Percentiles rank a stretch among this genome's conserved stretches.
phyloP scores from a whole-genome alignment of 2,797 vertebrate species.

The Aulostomus chinensis region DNA sequence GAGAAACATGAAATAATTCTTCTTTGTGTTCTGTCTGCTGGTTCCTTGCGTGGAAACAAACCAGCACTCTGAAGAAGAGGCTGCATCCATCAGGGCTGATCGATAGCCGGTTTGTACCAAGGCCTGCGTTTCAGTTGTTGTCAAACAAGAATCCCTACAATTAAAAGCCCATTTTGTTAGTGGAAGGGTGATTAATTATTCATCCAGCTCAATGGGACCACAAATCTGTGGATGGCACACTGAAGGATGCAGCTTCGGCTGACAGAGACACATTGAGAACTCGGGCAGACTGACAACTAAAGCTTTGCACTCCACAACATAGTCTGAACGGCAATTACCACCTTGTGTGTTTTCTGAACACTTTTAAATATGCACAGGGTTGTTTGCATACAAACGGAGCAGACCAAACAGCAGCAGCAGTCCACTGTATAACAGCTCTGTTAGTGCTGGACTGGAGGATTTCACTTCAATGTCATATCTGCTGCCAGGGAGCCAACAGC shows the following conservation, averaged over 20 bases:
- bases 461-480: too few species aligned
- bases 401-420: too few species aligned
- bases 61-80: constrained; percentile 34
- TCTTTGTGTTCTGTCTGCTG: neutral
- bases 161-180: constrained; percentile 72
- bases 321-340: constrained; percentile 21
- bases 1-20: neutral
- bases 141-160: constrained; percentile 58
- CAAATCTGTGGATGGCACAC: constrained; percentile 54
- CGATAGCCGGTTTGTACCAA: constrained; percentile 36
- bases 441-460: too few species aligned
- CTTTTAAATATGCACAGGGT: too few species aligned
- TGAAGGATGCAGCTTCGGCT: constrained; percentile 35
- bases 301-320: constrained; percentile 28
- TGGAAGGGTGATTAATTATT: constrained; percentile 69
- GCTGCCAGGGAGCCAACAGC: neutral
- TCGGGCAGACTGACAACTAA: constrained; percentile 27
- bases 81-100: constrained; percentile 24
- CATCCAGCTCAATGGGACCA: constrained; percentile 45
- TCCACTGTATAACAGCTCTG: too few species aligned
- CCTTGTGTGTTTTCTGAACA: constrained; percentile 13
- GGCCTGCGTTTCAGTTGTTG: constrained; percentile 49
- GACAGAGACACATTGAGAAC: constrained; percentile 7
- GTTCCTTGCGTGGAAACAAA: constrained; percentile 18
- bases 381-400: too few species aligned